These are phyloP conservation scores for Chiroxiphia lanceolata DNA, from an alignment of 2,797 vertebrate genomes.

Conservation along the genomic window DNA sequence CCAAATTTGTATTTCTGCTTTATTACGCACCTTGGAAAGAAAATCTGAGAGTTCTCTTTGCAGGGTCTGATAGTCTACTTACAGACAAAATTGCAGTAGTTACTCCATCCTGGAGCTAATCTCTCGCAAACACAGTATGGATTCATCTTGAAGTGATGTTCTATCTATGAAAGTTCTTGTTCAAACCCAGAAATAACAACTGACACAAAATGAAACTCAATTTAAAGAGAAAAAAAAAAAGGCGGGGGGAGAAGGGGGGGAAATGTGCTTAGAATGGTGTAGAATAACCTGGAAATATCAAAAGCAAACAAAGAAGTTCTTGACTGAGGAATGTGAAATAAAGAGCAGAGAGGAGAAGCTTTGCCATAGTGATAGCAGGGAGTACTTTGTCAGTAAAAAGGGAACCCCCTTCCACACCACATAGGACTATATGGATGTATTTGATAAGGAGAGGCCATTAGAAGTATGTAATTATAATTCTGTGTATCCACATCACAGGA, in stretches of 20 bases:
- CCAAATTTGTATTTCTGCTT: neutral
- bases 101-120: neutral
- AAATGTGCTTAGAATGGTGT: too few species aligned
- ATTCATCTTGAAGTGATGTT: neutral
- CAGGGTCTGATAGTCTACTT: neutral
- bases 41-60: neutral
- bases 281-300: neutral
- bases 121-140: neutral
- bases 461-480: neutral
- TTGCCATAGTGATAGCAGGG: neutral
- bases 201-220: neutral
- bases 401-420: neutral
- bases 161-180: neutral
- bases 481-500: neutral
- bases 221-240: neutral
- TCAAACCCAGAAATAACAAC: neutral
- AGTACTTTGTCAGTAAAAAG: neutral
- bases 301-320: neutral
- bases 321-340: neutral
- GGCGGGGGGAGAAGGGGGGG: accelerated
- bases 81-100: neutral
- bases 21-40: neutral
- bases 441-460: neutral
- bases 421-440: neutral
- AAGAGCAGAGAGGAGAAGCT: neutral